Evolutionary conservation across 2,888 invertebrate genomes (phyloP), one percentile per base, ranked within the genome.

Genomic region (Nudaria mundana): DNA sequence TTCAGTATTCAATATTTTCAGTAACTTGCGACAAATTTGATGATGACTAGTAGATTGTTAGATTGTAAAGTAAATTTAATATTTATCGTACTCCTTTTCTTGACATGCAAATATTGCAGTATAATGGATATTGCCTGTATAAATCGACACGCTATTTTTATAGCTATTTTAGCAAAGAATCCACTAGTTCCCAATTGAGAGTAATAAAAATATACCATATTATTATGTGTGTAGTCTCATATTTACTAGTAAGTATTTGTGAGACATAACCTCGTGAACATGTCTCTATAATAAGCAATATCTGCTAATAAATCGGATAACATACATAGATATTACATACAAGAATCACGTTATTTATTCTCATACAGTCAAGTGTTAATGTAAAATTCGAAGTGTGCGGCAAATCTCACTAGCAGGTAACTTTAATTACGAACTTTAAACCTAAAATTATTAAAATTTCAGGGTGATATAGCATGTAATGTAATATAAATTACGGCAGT

Each of bases 61-160:
- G 48, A 41, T 47, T 45, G 37, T 56, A 48, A 41, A 37, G 31
- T 46, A 22, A 47, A 45, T 50, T 25, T 35, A 40, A 12, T 30
- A 39, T 28, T 41, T 38, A 39, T 34, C 47, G 43, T 42, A 16
- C 23, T 8, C 23, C 23, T 56, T 42, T 42, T 41, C 40, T 36
- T 43, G 37, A 49, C 48, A 48, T 34, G 31, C 11, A 13, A 30
- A 31, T 34, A 37, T 36, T 54, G 38, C 40, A 40, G 35, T 36
- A 30, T 35, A 30, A 18, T 48, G 46, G 52, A 56, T 48, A 45
- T 55, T 52, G 56, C 41, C 40, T 52, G 26, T 55, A 49, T 57
- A 58, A 55, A 55, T 48, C 32, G 52, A 59, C 56, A 45, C 42
- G 40, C 47, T 57, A 58, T 57, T 57, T 57, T 57, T 58, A 36